Conservation (phyloP, 2,113 vertebrate species). For the Chamaetylas fuelleborni region DNA sequence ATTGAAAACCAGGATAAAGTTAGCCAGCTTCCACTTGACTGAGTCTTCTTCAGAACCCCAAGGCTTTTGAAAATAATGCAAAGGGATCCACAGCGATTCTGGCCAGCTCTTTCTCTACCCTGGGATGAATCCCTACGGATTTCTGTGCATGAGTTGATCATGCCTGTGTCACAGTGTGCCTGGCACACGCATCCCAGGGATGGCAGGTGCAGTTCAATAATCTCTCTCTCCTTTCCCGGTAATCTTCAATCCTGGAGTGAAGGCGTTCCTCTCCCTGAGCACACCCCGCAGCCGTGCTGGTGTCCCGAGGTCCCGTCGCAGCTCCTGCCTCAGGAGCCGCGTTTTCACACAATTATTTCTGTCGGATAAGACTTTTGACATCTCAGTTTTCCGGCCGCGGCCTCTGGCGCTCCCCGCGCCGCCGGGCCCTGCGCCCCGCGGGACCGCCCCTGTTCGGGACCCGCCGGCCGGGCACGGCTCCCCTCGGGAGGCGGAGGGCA, state of each 20-base stretch:
- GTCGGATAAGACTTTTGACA: fast-evolving
- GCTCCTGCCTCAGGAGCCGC: neutral
- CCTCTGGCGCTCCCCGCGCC: neutral
- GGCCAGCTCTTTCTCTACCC: too few species aligned
- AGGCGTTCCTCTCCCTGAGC: neutral
- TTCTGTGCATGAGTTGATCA: neutral
- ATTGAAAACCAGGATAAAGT: neutral
- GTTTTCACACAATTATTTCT: neutral
- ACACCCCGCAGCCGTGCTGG: neutral
- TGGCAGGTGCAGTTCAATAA: neutral
- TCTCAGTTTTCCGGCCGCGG: neutral
- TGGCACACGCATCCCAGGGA: neutral
- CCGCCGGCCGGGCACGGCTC: too few species aligned
- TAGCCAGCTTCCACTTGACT: fast-evolving
- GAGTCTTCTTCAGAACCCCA: neutral
- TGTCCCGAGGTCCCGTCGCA: neutral
- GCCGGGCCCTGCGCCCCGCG: neutral
- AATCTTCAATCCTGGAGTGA: neutral
- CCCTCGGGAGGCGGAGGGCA: neutral
- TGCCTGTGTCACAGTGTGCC: neutral
- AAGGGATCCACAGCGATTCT: fast-evolving
- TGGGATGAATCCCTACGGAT: neutral
- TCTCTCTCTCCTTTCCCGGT: neutral
- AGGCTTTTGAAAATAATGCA: neutral
- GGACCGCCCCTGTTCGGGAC: too few species aligned